These are phyloP conservation scores for Pollachius pollachius DNA, from an alignment of 2,113 vertebrate genomes.

Conservation along the genomic window DNA sequence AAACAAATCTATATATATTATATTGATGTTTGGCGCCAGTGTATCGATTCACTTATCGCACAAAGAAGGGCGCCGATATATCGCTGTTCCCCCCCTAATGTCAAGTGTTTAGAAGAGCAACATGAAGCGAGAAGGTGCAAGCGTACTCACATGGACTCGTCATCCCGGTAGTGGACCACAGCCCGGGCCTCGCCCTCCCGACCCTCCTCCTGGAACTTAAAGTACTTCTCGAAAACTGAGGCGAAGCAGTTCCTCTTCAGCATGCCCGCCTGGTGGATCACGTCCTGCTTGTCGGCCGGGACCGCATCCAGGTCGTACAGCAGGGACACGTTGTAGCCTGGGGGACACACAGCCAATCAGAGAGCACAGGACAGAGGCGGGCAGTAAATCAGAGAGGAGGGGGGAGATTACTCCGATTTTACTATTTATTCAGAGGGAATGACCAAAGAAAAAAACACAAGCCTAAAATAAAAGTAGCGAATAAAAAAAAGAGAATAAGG, in stretches of 20 bases:
- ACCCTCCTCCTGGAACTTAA: conserved; percentile 97
- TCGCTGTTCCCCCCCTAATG: too few relatives aligned
- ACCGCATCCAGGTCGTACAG: conserved; percentile 84
- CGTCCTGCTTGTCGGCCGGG: conserved; percentile 84
- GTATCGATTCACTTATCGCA: too few relatives aligned
- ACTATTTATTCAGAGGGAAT: too few relatives aligned
- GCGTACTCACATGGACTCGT: conserved; percentile 88
- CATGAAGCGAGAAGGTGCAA: neutral
- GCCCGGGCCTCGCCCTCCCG: conserved; percentile 93
- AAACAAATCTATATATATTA: too few relatives aligned
- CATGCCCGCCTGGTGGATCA: conserved; percentile 92
- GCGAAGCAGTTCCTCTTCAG: conserved; percentile 98
- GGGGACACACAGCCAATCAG: conserved; percentile 10
- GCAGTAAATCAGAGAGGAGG: neutral
- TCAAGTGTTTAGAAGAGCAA: neutral
- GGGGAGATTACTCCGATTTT: too few relatives aligned
- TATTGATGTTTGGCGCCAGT: too few relatives aligned
- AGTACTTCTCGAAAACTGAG: conserved; percentile 98
- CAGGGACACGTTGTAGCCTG: conserved; percentile 68
- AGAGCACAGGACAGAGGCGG: neutral
- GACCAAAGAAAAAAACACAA: neutral
- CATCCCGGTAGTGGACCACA: conserved; percentile 97
- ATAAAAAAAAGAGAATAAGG: too few relatives aligned
- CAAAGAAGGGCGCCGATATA: too few relatives aligned
- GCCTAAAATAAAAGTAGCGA: too few relatives aligned